Evolutionary conservation across 2,888 invertebrate species (phyloP), one percentile per base, ranked within the genome.

Genomic region (Tenodera sinensis): DNA sequence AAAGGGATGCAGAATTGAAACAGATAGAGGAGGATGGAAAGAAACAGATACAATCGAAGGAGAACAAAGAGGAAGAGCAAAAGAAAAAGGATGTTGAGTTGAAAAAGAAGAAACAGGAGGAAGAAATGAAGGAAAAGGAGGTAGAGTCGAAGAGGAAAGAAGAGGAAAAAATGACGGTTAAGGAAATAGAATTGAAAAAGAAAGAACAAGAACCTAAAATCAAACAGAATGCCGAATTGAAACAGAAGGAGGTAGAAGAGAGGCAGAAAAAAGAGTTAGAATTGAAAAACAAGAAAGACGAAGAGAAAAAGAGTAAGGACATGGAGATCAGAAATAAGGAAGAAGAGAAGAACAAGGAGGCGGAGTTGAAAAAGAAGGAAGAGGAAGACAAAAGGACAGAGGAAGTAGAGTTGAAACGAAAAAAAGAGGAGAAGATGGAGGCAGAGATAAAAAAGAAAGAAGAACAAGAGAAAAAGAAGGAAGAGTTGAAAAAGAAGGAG

Each of bases 1-100:
- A 86, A 85, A 83, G 89, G 83, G 88, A 88, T 88, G 28, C 15
- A 20, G 42, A 88, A 25, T 47, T 27, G 47, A 84, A 88, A 81
- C 27, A 47, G 27, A 82, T 82, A n/a, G 83, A 88, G 34, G 88
- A 89, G 82, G 89, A 88, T 88, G 88, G 89, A 71, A 85, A 89
- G 83, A 87, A 89, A 83, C 83, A 90, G 30, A 81, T 89, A 84
- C 28, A 87, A 87, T 88, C 83, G 54, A 89, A 90, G 34, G 89
- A 91, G 87, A 90, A 90, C 88, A 90, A 89, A 87, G 88, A 90
- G 84, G 88, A 90, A 30, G 88, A 90, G 82, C 90, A 91, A 83
- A 88, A 89, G 90, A 88, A 84, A n/a, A n/a, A n/a, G n/a, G n/a
- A n/a, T n/a, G n/a, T n/a, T n/a, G n/a, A n/a, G n/a, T n/a, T n/a